Evolutionary conservation across 1,140 invertebrate genomes (phyloP), one percentile per base, ranked within the genome.

Genomic region (Penaeus japonicus): DNA sequence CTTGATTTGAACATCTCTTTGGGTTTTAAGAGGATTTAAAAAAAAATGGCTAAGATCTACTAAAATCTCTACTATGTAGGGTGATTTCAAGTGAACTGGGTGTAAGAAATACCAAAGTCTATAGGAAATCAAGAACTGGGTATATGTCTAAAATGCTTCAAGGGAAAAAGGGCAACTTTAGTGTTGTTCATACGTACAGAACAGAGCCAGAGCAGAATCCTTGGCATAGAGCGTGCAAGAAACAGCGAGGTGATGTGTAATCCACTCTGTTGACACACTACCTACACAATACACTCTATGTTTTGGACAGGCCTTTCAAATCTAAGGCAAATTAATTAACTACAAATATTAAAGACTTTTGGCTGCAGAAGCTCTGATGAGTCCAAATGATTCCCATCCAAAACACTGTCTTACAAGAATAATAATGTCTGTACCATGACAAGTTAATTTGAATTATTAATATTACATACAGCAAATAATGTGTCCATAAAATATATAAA

Each of bases 161-260:
- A 86, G 30, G 73, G 20, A 39, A 55, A 87, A 85, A 62, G 80
- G 83, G 82, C 65, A 85, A 89, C 87, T 88, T 88, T 62, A 88
- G 87, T 81, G 87, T 83, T 88, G 87, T 88, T 88, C 87, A 89
- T 89, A 89, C 87, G 87, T 89, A 89, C 87, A 89, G 87, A 89
- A 85, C 87, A 89, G 87, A 89, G 87, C 82, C 87, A 89, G 87
- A 85, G 87, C 87, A 89, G 87, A 89, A 89, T 89, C 87, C 87
- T 84, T 84, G 87, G 73, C 87, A 89, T 89, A 89, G 83, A 89
- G 87, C 87, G 87, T 89, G 87, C 87, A 89, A 89, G 87, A 89
- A 89, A 89, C 87, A 89, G 87, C 83, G 87, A 89, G 83, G 83
- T 84, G 83, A 89, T 84, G 83, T 84, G 87, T 87, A 83, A 84